A percentile compares a stretch with the other conserved stretches of the same genome.
Conservation (phyloP, 2,888 invertebrate genomes). For the Caenorhabditis japonica region DNA sequence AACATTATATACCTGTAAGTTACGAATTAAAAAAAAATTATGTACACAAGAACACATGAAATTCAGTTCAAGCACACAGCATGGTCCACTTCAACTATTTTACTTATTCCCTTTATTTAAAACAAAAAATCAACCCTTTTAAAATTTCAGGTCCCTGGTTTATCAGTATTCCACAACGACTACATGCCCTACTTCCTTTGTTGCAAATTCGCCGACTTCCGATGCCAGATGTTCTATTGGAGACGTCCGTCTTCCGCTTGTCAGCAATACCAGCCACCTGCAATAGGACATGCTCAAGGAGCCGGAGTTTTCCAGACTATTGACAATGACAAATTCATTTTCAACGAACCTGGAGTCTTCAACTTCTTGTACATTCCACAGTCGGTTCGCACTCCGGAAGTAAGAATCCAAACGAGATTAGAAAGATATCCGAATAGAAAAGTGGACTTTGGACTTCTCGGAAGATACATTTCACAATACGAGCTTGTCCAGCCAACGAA, state of each 20-base stretch:
- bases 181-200: constrained; percentile 94
- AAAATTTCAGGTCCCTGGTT: constrained; percentile 83
- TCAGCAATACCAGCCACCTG: constrained; percentile 82
- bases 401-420: constrained; percentile 73
- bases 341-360: constrained; percentile 85
- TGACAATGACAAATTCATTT: constrained; percentile 90
- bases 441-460: constrained; percentile 73
- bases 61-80: constrained; percentile 4
- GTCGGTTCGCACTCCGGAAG: constrained; percentile 70
- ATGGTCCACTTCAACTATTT: constrained; percentile 6
- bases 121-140: background rate
- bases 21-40: background rate
- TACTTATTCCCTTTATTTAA: constrained; percentile 1
- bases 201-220: constrained; percentile 93
- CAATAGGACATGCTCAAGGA: constrained; percentile 85
- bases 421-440: constrained; percentile 76
- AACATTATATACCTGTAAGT: constrained; percentile 42
- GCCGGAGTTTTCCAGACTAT: constrained; percentile 90
- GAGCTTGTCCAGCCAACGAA: constrained; percentile 77
- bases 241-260: constrained; percentile 92
- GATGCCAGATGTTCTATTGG: constrained; percentile 93
- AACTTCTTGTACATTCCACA: constrained; percentile 73
- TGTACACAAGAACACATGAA: background rate
- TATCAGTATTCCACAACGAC: constrained; percentile 96
- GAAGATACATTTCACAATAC: constrained; percentile 69